Conservation (phyloP, 2,888 invertebrate species). For the Parasteatoda lunata region DNA sequence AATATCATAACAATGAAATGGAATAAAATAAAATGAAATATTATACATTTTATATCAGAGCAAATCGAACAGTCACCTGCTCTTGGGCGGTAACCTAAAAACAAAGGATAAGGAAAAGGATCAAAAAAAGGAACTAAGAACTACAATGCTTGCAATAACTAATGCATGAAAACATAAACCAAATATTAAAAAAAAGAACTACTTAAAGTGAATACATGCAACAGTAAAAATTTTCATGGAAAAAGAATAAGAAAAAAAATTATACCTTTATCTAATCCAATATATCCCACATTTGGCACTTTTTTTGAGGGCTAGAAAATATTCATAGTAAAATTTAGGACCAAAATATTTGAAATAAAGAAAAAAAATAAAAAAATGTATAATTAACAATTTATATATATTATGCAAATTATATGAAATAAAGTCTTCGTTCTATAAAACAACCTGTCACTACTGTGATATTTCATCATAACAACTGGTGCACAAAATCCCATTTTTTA, state of each 20-base stretch:
- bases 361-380: too few relatives aligned
- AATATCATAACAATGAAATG: background rate
- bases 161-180: constrained; percentile 1
- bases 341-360: background rate
- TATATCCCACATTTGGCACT: constrained; percentile 31
- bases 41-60: background rate
- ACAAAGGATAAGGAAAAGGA: constrained; percentile 61
- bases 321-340: background rate
- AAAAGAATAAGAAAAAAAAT: background rate
- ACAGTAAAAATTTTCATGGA: background rate
- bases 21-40: background rate
- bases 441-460: too few relatives aligned
- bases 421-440: too few relatives aligned
- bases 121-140: constrained; percentile 35
- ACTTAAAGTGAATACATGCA: background rate
- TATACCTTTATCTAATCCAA: constrained; percentile 55
- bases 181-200: constrained; percentile 5
- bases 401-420: background rate
- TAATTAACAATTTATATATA: background rate
- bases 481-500: too few relatives aligned
- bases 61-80: constrained; percentile 53
- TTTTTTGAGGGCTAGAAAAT: constrained; percentile 56
- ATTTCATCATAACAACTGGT: too few relatives aligned
- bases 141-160: background rate
- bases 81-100: constrained; percentile 65